Conservation (phyloP, 2,113 vertebrate species). For the Cyprinodon variegatus region DNA sequence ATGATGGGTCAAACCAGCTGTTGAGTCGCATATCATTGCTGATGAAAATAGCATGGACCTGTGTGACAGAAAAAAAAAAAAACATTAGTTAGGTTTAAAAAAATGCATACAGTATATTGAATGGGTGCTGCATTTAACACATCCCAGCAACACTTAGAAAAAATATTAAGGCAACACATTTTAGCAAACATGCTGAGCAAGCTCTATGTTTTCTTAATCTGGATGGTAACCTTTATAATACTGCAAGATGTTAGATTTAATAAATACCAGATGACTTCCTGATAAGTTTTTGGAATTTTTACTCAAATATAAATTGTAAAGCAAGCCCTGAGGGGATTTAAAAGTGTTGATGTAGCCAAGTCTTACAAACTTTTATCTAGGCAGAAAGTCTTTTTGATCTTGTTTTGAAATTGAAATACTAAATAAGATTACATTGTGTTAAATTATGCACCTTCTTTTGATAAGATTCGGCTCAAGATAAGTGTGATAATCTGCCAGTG, state of each 20-base stretch:
- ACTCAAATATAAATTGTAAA: neutral
- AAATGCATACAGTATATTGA: neutral
- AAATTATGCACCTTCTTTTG: too few relatives aligned
- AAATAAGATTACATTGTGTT: too few relatives aligned
- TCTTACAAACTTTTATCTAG: too few relatives aligned
- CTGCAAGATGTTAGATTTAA: neutral
- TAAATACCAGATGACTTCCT: too few relatives aligned
- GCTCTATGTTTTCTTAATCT: neutral
- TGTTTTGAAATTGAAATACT: too few relatives aligned
- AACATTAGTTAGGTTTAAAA: neutral
- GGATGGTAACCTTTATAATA: neutral
- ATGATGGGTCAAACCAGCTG: constrained; percentile 98
- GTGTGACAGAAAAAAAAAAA: neutral
- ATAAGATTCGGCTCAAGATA: too few relatives aligned
- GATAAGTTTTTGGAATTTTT: too few relatives aligned
- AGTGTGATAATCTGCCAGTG: too few relatives aligned
- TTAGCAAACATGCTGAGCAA: neutral
- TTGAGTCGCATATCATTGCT: constrained; percentile 99
- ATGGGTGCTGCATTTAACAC: neutral
- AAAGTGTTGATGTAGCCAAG: too few relatives aligned
- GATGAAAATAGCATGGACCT: constrained; percentile 96
- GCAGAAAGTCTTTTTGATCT: too few relatives aligned
- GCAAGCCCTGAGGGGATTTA: neutral
- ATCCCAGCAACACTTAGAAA: too few relatives aligned
- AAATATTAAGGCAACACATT: neutral